A percentile compares a stretch with the other conserved stretches of the same genome.
Evolutionary conservation across 2,888 invertebrate genomes (phyloP).

Genomic region (Ochlodes sylvanus): DNA sequence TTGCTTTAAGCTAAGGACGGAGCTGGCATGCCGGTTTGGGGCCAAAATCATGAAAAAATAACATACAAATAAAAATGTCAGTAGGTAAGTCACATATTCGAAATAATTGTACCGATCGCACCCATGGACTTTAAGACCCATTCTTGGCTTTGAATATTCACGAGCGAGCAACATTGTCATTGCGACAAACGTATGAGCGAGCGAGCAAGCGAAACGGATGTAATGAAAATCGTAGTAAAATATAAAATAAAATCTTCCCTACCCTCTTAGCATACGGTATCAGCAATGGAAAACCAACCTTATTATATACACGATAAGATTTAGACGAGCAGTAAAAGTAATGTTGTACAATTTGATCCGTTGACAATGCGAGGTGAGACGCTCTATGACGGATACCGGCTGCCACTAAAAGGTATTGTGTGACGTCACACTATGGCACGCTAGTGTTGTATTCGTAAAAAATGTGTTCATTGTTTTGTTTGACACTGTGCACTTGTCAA

Average conservation of each 20-base stretch:
- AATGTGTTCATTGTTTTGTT: neutral
- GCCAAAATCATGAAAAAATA: too few relatives aligned
- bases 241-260: slow-evolving; percentile 38
- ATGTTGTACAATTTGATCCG: slow-evolving; percentile 36
- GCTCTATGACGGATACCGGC: slow-evolving; percentile 41
- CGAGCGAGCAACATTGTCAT: neutral
- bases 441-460: slow-evolving; percentile 21
- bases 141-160: slow-evolving; percentile 34
- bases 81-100: neutral
- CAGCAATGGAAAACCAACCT: neutral
- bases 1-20: too few relatives aligned
- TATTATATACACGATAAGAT: neutral
- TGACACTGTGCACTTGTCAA: neutral
- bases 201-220: slow-evolving; percentile 36
- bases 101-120: slow-evolving; percentile 23
- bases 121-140: slow-evolving; percentile 23
- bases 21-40: too few relatives aligned
- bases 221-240: slow-evolving; percentile 42
- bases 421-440: slow-evolving; percentile 27
- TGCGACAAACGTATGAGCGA: slow-evolving; percentile 33
- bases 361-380: slow-evolving; percentile 41
- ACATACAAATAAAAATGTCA: slow-evolving; percentile 15
- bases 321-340: neutral
- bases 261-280: neutral
- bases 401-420: slow-evolving; percentile 39